Evolutionary conservation across 2,113 vertebrate species (phyloP).

Genomic region (Gymnorhina tibicen): DNA sequence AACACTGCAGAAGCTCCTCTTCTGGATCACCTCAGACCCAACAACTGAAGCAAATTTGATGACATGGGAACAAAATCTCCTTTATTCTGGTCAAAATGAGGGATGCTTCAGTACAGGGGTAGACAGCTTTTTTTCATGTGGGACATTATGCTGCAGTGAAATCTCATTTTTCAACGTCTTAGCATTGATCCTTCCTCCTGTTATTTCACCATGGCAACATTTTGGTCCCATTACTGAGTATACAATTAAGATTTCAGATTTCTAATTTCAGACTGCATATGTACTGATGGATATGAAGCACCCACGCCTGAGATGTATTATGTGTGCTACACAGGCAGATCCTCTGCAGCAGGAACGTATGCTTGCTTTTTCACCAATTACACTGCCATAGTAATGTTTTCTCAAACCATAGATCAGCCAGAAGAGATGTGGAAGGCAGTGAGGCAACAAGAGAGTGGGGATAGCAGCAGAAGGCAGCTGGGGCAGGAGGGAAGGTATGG

Average conservation of each 20-base stretch:
- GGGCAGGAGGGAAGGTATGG: not conserved
- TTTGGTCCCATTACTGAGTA: conserved; percentile 24
- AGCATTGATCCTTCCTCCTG: conserved; percentile 1
- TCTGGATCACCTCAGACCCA: not conserved
- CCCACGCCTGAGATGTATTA: conserved; percentile 21
- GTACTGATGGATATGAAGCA: conserved; percentile 42
- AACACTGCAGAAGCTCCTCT: not conserved
- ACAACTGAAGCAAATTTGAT: not conserved
- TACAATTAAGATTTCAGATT: conserved; percentile 46
- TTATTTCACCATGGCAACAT: conserved; percentile 50
- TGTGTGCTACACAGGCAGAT: conserved; percentile 5
- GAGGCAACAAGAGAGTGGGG: not conserved
- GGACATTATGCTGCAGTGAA: not conserved
- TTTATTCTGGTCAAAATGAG: not conserved
- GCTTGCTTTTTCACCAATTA: not conserved
- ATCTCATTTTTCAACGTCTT: conserved; percentile 14
- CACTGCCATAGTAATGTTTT: not conserved
- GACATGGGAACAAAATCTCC: not conserved
- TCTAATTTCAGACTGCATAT: conserved; percentile 62
- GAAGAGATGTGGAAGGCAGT: not conserved
- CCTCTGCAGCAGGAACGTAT: not conserved
- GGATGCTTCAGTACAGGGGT: not conserved
- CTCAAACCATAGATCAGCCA: not conserved
- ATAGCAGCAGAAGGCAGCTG: not conserved
- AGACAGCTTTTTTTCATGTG: not conserved